Evolutionary conservation across 2,888 invertebrate genomes (phyloP), one percentile per base, ranked within the genome.

Genomic region (Argyresthia goedartella): DNA sequence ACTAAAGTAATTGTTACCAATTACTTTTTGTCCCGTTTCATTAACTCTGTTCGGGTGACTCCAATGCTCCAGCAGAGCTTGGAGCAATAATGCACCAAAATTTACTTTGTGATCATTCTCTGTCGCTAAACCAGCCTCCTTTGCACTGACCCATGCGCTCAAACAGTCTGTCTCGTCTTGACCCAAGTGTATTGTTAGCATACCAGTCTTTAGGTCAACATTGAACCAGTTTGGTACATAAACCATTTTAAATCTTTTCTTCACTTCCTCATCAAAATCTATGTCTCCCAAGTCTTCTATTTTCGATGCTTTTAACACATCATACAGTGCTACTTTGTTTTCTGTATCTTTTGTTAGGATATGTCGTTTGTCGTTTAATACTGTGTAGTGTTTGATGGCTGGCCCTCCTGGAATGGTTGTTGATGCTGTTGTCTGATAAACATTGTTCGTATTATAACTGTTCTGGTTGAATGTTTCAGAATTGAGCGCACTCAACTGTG

Each of bases 201-300:
- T 95, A 57, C 99, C 99, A 54, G 98, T 99, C 88, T 99, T 99
- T 48, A 99, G 90, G 85, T 99, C 99, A 46, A 99, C 97, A 60
- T 95, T 95, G 76, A 99, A 99, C 99, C 99, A 99, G 84, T 96
- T 98, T 34, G 99, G 99, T 65, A 99, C 97, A 74, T 94, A 97
- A 50, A 99, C 93, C 89, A 94, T 93, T 81, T 97, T 95, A 65
- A 94, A 95, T 56, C 95, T 88, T 67, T 95, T 95, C 72, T 98
- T 97, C 1, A 96, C 90, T 85, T 98, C 95, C 67, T 96, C 94
- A 57, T 99, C 97, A 77, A 95, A 97, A 73, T 98, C 95, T 1
- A 96, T 91, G 66, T 91, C 90, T 0, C 98, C 98, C 54, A 98
- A 89, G 72, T 97, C 97, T 78, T 97, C 95, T 8, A 96, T 89